Evolutionary conservation across 2,113 vertebrate genomes (phyloP).

Genomic region (Montifringilla adamsi): DNA sequence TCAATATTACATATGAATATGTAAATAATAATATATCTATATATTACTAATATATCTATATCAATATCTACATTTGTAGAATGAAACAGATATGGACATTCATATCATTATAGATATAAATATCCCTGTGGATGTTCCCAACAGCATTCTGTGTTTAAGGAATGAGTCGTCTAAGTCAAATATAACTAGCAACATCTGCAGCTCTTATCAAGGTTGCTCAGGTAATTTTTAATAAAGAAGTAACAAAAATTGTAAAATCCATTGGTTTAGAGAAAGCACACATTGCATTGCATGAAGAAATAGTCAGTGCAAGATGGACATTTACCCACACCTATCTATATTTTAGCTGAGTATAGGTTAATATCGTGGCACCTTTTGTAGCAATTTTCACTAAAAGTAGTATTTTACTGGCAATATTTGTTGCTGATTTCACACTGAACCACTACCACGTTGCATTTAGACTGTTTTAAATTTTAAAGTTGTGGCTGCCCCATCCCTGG

Average conservation of each 20-base stretch:
- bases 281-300: not conserved
- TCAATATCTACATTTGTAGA: not conserved
- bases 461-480: not conserved
- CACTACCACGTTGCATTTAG: not conserved
- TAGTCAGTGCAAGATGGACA: not conserved
- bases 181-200: not conserved
- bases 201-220: not conserved
- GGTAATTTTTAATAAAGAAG: not conserved
- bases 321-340: not conserved
- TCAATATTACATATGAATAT: not conserved
- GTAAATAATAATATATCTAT: not conserved
- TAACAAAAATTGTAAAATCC: not conserved
- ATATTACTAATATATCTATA: not conserved
- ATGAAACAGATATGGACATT: not conserved
- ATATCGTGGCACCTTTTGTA: accelerated
- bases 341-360: not conserved
- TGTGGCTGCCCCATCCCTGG: not conserved
- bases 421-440: not conserved
- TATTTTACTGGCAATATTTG: not conserved
- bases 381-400: not conserved
- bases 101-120: not conserved
- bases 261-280: not conserved
- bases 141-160: not conserved
- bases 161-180: not conserved
- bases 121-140: not conserved